phyloP scores from a whole-genome alignment of 2,888 invertebrate genomes.

The Mantis religiosa region DNA sequence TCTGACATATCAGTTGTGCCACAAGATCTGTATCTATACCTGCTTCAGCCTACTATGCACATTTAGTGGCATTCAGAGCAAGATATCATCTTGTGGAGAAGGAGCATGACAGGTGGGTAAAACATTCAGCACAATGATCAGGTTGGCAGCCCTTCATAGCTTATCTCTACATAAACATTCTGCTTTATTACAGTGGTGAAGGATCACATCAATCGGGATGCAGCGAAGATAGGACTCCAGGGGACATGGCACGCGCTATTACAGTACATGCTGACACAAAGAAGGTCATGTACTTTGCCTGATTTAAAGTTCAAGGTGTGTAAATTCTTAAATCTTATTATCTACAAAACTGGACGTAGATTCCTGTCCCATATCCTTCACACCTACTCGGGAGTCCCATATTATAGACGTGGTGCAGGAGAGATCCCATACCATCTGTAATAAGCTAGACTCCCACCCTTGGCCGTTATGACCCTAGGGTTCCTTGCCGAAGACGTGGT shows the following conservation, averaged over 20 bases:
- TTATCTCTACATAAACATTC: no score
- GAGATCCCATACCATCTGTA: no score
- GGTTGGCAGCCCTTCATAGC: no score
- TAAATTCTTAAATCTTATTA: no score
- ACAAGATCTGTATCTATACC: conserved; percentile 99
- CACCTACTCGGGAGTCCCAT: no score
- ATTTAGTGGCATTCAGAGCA: conserved; percentile 98
- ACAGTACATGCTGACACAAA: conserved; percentile 99
- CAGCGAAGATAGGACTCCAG: conserved; percentile 94
- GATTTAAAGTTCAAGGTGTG: not conserved
- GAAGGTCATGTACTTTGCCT: conserved; percentile 99
- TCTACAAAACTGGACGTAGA: no score
- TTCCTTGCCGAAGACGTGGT: no score
- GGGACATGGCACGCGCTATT: conserved; percentile 97
- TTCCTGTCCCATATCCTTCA: no score
- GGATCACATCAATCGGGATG: conserved; percentile 96
- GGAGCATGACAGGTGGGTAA: conserved; percentile 83
- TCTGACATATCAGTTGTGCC: conserved; percentile 98
- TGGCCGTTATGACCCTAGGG: no score
- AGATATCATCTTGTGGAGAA: conserved; percentile 98
- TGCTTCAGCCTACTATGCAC: conserved; percentile 98
- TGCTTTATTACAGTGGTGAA: conserved; percentile 72
- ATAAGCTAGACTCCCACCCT: no score
- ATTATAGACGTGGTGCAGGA: no score
- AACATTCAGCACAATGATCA: not conserved